Conservation (phyloP, 2,888 invertebrate species). For the Anagyrus pseudococci region DNA sequence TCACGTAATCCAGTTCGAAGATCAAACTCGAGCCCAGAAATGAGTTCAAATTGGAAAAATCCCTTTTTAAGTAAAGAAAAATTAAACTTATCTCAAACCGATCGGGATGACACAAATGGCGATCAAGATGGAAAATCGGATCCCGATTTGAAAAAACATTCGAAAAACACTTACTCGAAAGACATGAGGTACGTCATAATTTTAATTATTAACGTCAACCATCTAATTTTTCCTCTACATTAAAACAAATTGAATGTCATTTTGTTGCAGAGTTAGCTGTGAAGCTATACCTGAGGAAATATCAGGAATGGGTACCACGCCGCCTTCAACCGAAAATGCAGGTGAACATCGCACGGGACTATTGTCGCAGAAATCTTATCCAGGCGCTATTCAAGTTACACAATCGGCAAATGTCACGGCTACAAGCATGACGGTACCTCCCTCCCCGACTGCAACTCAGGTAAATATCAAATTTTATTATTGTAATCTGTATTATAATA, state of each 20-base stretch:
- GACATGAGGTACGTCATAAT: slow-evolving; percentile 70
- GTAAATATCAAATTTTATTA: slow-evolving; percentile 39
- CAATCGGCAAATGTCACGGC: slow-evolving; percentile 52
- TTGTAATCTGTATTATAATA: not conserved
- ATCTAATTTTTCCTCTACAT: not conserved
- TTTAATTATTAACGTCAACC: no score
- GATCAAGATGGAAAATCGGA: slow-evolving; percentile 56
- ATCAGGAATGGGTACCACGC: slow-evolving; percentile 74
- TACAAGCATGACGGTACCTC: slow-evolving; percentile 62
- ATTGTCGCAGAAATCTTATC: slow-evolving; percentile 64
- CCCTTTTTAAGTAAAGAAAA: slow-evolving; percentile 68
- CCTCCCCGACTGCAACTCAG: slow-evolving; percentile 61
- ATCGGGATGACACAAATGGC: slow-evolving; percentile 45
- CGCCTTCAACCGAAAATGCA: slow-evolving; percentile 66
- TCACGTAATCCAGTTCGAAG: slow-evolving; percentile 84
- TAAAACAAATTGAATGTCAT: no score
- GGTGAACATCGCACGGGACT: slow-evolving; percentile 62
- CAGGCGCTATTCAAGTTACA: slow-evolving; percentile 60
- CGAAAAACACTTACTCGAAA: slow-evolving; percentile 72
- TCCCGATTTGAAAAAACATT: slow-evolving; percentile 68
- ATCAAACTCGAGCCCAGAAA: slow-evolving; percentile 91
- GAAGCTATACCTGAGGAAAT: slow-evolving; percentile 93
- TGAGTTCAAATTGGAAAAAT: slow-evolving; percentile 87
- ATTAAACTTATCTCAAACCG: slow-evolving; percentile 50
- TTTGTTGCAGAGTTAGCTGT: slow-evolving; percentile 77